phyloP scores from a whole-genome alignment of 2,797 vertebrate species.

The Bovichtus diacanthus region DNA sequence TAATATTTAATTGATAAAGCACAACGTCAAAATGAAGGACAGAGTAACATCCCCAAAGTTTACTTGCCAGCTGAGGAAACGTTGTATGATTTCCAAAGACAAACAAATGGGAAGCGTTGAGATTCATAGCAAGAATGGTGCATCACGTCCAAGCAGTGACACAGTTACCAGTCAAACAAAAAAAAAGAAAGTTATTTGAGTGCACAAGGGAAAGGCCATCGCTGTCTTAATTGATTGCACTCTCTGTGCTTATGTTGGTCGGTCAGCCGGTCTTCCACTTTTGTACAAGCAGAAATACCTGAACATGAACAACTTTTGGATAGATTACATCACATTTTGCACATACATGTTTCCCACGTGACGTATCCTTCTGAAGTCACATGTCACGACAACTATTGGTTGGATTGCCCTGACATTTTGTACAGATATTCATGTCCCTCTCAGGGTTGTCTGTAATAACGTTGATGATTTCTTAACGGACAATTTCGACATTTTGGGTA shows the following conservation, averaged over 20 bases:
- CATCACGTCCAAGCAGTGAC: slow-evolving; percentile 1
- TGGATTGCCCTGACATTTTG: background rate
- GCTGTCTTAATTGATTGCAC: slow-evolving; percentile 8
- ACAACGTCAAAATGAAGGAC: slow-evolving; percentile 24
- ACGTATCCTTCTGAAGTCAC: background rate
- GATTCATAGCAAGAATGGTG: background rate
- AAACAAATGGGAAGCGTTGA: slow-evolving; percentile 1
- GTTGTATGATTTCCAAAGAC: slow-evolving; percentile 4
- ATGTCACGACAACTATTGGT: background rate
- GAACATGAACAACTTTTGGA: background rate
- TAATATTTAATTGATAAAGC: slow-evolving; percentile 16
- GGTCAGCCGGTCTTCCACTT: background rate
- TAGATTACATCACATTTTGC: background rate
- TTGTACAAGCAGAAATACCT: background rate
- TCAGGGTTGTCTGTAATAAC: background rate
- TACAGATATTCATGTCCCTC: background rate
- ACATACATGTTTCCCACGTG: background rate
- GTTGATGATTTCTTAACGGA: background rate
- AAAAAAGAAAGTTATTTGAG: slow-evolving; percentile 6
- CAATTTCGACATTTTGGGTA: background rate
- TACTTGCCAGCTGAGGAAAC: background rate
- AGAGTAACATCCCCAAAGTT: slow-evolving; percentile 21
- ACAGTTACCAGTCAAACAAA: slow-evolving; percentile 3
- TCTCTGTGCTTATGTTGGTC: background rate
- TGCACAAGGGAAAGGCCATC: slow-evolving; percentile 18